Evolutionary conservation across 2,888 invertebrate genomes (phyloP).

Genomic region (Oasisia sp.): DNA sequence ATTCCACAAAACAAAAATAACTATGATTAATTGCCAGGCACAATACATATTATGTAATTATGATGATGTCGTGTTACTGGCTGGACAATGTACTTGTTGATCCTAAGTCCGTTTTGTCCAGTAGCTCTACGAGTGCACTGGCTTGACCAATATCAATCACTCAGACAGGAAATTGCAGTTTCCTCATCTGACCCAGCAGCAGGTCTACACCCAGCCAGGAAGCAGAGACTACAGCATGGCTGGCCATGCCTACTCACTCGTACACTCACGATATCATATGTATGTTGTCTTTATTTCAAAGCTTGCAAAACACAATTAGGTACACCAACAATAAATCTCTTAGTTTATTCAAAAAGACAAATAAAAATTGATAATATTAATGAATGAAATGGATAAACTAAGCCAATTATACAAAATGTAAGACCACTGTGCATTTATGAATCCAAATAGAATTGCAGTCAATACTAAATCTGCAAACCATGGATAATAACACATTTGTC

Average conservation of each 20-base stretch:
- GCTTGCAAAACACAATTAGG: no score
- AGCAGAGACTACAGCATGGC: neutral
- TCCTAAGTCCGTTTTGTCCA: neutral
- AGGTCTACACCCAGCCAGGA: neutral
- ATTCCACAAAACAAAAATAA: no score
- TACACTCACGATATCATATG: neutral
- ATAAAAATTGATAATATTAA: no score
- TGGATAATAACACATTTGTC: no score
- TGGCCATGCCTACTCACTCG: neutral
- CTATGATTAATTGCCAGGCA: neutral
- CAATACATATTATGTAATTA: neutral
- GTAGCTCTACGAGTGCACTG: neutral
- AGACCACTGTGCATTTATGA: no score
- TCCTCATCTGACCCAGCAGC: neutral
- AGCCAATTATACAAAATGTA: no score
- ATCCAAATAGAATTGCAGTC: no score
- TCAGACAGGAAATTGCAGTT: neutral
- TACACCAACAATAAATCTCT: no score
- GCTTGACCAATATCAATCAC: conserved; percentile 17
- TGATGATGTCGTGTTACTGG: neutral
- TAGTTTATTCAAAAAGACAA: no score
- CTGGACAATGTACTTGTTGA: neutral
- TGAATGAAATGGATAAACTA: no score
- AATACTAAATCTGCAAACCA: no score
- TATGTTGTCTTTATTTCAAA: no score